Base-by-base conservation (phyloP, 2,888 invertebrate species). In the Phalangium opilio region DNA sequence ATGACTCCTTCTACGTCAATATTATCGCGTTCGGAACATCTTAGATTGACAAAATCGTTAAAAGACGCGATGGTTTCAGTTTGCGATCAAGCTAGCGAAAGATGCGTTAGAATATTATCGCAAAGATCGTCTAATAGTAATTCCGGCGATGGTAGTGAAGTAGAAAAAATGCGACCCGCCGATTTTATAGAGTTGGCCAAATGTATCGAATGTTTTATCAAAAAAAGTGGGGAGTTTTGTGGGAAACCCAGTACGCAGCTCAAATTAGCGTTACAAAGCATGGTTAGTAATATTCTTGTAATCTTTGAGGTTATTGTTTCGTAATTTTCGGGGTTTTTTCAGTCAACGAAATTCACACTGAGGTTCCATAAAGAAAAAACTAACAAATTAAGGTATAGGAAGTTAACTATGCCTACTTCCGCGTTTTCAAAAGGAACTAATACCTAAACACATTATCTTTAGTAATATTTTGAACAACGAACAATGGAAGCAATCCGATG, bases 401-500 rank as follows among this genome's bases (percentile, higher is more conserved):
- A 12, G 7, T 44, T 33, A 21, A 14, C 12, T 20, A 20, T n/a
- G 19, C 10, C 8, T 20, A 41, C 14, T 20, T 40, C n/a, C n/a
- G n/a, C n/a, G n/a, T 15, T 43, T 44, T 50, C n/a, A 10, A 40
- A 11, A 40, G 10, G 10, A 20, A 14, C 17, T 15, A 15, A 36
- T 33, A 33, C 19, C 42, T 50, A 21, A 12, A 35, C 21, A 27
- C 12, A 17, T 33, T 36, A 14, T 14, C 10, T 60, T 53, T 51
- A 67, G 81, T 38, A 67, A 83, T 51, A 74, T 90, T 34, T 70
- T 96, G 40, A 93, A 93, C 63, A 78, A 78, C 53, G 96, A 96
- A 67, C 73, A 84, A 50, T 96, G 96, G 96, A 87, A 84, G 62
- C 78, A 82, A 58, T 84, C 89, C 3, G 89, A 91, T 60, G 85